Evolutionary conservation across 2,888 invertebrate species (phyloP).

Genomic region (Calephelis perditalis): DNA sequence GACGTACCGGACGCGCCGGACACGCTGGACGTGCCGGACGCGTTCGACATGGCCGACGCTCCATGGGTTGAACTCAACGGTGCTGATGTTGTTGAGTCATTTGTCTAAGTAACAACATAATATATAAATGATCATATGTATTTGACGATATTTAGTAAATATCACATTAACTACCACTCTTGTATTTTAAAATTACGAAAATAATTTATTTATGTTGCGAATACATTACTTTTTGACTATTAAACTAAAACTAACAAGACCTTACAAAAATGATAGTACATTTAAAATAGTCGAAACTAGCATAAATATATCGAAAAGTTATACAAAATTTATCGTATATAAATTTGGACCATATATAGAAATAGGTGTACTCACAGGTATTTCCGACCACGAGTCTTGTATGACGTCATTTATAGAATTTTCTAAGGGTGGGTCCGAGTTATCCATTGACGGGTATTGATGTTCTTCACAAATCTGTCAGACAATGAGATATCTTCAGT

Average conservation of each 20-base stretch:
- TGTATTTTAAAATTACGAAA: too few relatives aligned
- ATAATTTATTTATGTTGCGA: too few relatives aligned
- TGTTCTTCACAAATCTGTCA: conserved; percentile 71
- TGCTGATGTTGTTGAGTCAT: conserved; percentile 15
- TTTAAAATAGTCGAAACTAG: too few relatives aligned
- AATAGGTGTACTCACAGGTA: conserved; percentile 35
- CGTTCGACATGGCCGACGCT: conserved; percentile 1
- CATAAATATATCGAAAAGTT: too few relatives aligned
- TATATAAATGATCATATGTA: too few relatives aligned
- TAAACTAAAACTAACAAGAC: too few relatives aligned
- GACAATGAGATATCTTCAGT: not conserved
- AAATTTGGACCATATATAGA: not conserved
- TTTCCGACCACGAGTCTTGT: conserved; percentile 59
- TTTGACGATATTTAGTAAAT: too few relatives aligned
- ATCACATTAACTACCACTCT: too few relatives aligned
- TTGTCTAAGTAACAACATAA: conserved; percentile 11
- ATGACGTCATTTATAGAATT: conserved; percentile 44
- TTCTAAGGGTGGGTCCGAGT: conserved; percentile 55
- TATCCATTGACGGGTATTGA: conserved; percentile 70
- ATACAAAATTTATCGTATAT: too few relatives aligned
- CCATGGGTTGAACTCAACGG: conserved; percentile 5
- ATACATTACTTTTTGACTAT: too few relatives aligned
- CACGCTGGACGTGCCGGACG: conserved; percentile 15
- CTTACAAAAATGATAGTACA: too few relatives aligned
- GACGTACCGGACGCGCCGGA: conserved; percentile 16